Evolutionary conservation across 2,797 vertebrate genomes (phyloP), one percentile per base, ranked within the genome.

Genomic region (Podargus strigoides): DNA sequence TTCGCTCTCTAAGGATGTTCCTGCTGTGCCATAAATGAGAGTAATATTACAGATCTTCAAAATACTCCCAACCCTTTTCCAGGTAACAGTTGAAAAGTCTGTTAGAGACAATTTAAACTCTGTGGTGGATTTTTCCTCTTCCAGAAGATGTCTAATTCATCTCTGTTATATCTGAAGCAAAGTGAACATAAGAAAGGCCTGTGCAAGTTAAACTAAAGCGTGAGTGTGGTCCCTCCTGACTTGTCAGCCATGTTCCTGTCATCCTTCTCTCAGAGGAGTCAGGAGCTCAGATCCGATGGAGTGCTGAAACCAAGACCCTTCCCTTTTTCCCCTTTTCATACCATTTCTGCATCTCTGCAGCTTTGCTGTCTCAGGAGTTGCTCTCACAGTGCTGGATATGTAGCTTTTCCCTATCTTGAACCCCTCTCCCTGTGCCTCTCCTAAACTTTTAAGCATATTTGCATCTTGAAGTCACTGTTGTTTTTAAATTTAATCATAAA

Each of bases 401-500:
- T 4, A 24, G 36, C 13, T 55, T 66, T 50, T 56, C 81, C 44
- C 21, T 86, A 53, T 72, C 30, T 75, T 1, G 3, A 66, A 55
- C 36, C 37, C 26, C 34, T 91, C 28, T 78, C 36, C 24, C 87
- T 9, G 3, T 32, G 21, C 16, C 27, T 85, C 44, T 49, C 20
- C 59, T 84, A 66, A 77, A 84, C 34, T 92, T 89, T 34, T 27
- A 58, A 77, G 30, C 19, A 18, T 34, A 16, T 78, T 85, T 92
- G 47, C 59, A 66, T 63, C 79, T 86, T 36, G 63, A 89, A 91
- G 73, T 59, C 50, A 47, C 56, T 60, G 82, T 81, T 93, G 91
- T 72, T 78, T 95, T 93, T 22, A 86, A 93, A 89, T 92, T 87
- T 87, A 92, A 91, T 96, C 82, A 91, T 21, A 76, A 93, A 85